Base-by-base conservation (phyloP, 2,113 vertebrate species). In the Pseudopipra pipra region DNA sequence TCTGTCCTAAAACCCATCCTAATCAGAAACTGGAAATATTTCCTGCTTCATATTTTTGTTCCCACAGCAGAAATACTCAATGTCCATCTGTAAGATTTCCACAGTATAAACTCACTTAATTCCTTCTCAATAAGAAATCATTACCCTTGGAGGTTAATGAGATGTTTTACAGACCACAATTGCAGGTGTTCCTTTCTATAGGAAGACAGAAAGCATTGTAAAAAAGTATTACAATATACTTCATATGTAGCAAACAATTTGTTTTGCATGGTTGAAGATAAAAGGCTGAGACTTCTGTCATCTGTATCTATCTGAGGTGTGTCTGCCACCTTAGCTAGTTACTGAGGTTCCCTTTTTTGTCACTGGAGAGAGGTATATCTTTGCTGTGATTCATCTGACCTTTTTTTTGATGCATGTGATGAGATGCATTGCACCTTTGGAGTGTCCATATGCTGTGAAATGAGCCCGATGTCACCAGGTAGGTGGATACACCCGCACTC, bases 121-220 rank as follows among this genome's bases (percentile, higher is more conserved):
- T 97, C 79, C 87, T 95, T 85, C 91, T 71, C 80, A 96, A 79
- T 94, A 92, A 90, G 82, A 76, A 95, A 72, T 78, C 77, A 80
- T 82, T 95, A 92, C 47, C 75, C 87, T 93, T 85, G 70, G 61
- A 94, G 12, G 12, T 71, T 96, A 97, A 96, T 75, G 88, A 95
- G 61, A 44, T 91, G 54, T 82, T 89, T 96, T 93, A 95, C 54
- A 94, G 47, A 93, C n/a, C 46, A 82, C 83, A 87, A 54, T 75
- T 90, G 78, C 68, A 87, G 37, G 8, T 54, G n/a, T 33, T 94
- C 21, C 18, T 54, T 86, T 89, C 44, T 35, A 20, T 52, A 61
- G 19, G 35, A 72, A 85, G 49, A 73, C 1, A 76, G 79, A 92
- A 93, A 70, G 1, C 21, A 61, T 8, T 44, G 12, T 21, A 22